Percentiles rank a stretch among this genome's conserved stretches.
Conservation (phyloP, 2,113 vertebrate genomes). For the Peromyscus californicus region DNA sequence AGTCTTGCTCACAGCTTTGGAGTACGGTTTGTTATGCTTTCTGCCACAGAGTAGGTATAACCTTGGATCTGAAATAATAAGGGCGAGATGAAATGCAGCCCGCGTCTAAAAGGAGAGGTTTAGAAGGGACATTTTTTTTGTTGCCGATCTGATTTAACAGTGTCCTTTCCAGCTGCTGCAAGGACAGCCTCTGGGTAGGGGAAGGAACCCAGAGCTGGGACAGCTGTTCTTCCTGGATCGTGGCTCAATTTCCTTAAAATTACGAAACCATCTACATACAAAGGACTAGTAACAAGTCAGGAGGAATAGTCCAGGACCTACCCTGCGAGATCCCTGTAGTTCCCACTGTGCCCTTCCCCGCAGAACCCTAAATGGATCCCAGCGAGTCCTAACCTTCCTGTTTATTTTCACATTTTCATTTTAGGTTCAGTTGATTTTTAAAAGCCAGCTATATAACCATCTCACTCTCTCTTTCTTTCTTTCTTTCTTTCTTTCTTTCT, state of each 20-base stretch:
- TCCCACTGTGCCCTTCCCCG: background rate
- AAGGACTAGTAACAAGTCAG: background rate
- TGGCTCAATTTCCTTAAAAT: conserved; percentile 15
- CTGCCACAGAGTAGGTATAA: conserved; percentile 49
- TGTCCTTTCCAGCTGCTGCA: conserved; percentile 29
- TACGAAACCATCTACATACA: background rate
- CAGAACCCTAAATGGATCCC: background rate
- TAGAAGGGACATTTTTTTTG: conserved; percentile 16
- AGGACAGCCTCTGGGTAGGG: background rate
- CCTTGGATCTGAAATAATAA: conserved; percentile 67
- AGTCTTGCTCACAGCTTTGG: conserved; percentile 48
- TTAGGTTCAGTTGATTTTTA: background rate
- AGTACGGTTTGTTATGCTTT: conserved; percentile 55
- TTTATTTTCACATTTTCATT: background rate
- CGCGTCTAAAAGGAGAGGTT: conserved; percentile 56
- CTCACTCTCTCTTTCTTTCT: background rate
- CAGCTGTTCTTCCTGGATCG: background rate
- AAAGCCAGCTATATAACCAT: background rate
- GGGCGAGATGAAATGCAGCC: conserved; percentile 43
- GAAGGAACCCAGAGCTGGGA: background rate
- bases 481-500: too few relatives aligned
- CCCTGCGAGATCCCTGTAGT: too few relatives aligned
- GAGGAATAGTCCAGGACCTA: background rate
- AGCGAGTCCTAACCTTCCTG: background rate
- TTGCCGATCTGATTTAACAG: conserved; percentile 33